phyloP scores from a whole-genome alignment of 2,888 invertebrate species.

The Sphinx pinastri region DNA sequence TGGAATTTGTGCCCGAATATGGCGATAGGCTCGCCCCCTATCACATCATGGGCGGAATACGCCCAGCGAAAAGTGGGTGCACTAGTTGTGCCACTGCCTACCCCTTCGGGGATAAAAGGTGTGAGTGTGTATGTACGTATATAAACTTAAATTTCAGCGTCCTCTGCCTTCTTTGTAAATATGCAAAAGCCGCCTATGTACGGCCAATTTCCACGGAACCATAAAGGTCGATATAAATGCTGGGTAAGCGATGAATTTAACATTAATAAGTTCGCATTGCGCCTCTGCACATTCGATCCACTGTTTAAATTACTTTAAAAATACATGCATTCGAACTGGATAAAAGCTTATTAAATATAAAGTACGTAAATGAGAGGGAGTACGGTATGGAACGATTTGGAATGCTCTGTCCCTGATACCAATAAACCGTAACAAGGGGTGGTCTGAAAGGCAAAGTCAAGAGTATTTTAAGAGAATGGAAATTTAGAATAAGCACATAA shows the following conservation, averaged over 20 bases:
- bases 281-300: constrained; percentile 42
- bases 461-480: too few relatives aligned
- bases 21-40: too few relatives aligned
- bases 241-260: constrained; percentile 58
- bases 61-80: too few relatives aligned
- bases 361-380: neutral
- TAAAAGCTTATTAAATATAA: constrained; percentile 9
- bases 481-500: too few relatives aligned
- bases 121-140: too few relatives aligned
- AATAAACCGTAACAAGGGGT: neutral
- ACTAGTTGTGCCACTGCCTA: too few relatives aligned
- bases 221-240: constrained; percentile 57
- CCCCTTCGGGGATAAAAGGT: too few relatives aligned
- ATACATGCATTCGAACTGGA: constrained; percentile 17
- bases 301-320: constrained; percentile 19
- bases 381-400: neutral
- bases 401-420: too few relatives aligned
- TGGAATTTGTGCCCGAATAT: too few relatives aligned
- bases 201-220: constrained; percentile 35
- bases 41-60: too few relatives aligned
- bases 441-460: neutral
- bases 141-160: constrained; percentile 20
- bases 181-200: constrained; percentile 29
- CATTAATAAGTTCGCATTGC: constrained; percentile 75
- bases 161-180: constrained; percentile 32